These are phyloP conservation scores for Goniozus legneri DNA, from an alignment of 1,140 invertebrate species.

Conservation along the genomic window DNA sequence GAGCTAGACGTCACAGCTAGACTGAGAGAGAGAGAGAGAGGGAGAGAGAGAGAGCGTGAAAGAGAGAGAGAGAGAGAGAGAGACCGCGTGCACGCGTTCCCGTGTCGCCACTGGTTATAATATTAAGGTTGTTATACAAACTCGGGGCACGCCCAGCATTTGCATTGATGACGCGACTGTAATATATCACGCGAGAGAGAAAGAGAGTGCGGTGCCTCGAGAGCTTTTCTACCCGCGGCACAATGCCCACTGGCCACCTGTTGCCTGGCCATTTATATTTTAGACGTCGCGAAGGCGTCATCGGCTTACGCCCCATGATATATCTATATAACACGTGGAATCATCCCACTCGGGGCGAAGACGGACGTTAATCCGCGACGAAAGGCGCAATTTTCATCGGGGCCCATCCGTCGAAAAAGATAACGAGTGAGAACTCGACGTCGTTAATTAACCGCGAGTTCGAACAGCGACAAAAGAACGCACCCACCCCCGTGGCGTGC, in stretches of 20 bases:
- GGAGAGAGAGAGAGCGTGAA: not conserved
- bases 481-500: too few relatives aligned
- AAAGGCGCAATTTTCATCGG: too few relatives aligned
- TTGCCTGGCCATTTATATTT: slow-evolving; percentile 53
- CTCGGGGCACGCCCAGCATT: slow-evolving; percentile 44
- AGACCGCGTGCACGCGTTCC: slow-evolving; percentile 8
- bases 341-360: too few relatives aligned
- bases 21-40: not conserved
- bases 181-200: slow-evolving; percentile 46
- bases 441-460: too few relatives aligned
- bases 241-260: slow-evolving; percentile 51
- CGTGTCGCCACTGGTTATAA: slow-evolving; percentile 25
- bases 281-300: slow-evolving; percentile 33
- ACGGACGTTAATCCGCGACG: too few relatives aligned
- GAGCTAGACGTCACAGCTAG: too few relatives aligned
- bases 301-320: slow-evolving; percentile 31
- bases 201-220: not conserved
- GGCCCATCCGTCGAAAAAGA: too few relatives aligned
- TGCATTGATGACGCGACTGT: slow-evolving; percentile 50
- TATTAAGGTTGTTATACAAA: slow-evolving; percentile 44
- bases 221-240: slow-evolving; percentile 41
- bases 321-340: too few relatives aligned
- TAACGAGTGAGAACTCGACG: too few relatives aligned
- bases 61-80: not conserved
- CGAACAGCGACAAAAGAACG: too few relatives aligned